Evolutionary conservation across 1,140 invertebrate species (phyloP).

Genomic region (Hypothenemus hampei): DNA sequence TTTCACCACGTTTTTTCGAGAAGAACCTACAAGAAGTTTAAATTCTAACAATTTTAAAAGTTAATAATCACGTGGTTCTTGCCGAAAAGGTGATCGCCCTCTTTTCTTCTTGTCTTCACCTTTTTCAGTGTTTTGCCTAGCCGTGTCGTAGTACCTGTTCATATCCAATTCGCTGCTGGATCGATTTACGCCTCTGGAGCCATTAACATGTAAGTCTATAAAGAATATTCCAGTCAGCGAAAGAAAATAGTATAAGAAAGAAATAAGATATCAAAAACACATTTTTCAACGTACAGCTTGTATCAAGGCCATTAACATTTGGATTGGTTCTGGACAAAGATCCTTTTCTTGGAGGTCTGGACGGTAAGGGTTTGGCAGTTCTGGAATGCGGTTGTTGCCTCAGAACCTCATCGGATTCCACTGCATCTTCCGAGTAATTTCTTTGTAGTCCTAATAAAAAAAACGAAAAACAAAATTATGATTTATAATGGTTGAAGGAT

Average conservation of each 20-base stretch:
- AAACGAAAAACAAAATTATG: too few relatives aligned
- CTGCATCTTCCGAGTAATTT: constrained; percentile 77
- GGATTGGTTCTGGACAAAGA: constrained; percentile 56
- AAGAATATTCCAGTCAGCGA: too few relatives aligned
- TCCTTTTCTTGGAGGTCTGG: constrained; percentile 68
- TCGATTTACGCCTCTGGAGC: constrained; percentile 57
- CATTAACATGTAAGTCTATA: constrained; percentile 44
- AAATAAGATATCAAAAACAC: not conserved
- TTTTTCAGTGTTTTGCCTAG: constrained; percentile 51
- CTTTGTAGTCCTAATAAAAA: constrained; percentile 64
- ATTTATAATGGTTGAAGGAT: not conserved
- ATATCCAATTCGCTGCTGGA: constrained; percentile 71
- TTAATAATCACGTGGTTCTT: constrained; percentile 31
- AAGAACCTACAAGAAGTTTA: constrained; percentile 60
- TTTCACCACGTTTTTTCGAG: constrained; percentile 66
- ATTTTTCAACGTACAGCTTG: constrained; percentile 32
- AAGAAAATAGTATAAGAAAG: not conserved
- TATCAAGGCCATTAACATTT: constrained; percentile 43
- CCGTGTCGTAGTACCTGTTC: constrained; percentile 56
- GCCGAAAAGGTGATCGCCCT: constrained; percentile 86
- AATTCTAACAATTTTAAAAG: constrained; percentile 2
- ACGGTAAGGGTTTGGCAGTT: constrained; percentile 56
- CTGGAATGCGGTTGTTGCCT: constrained; percentile 44
- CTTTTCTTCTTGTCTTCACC: constrained; percentile 79
- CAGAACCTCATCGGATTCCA: constrained; percentile 65